phyloP scores from a whole-genome alignment of 2,797 vertebrate species.

The Oreochromis grahami region DNA sequence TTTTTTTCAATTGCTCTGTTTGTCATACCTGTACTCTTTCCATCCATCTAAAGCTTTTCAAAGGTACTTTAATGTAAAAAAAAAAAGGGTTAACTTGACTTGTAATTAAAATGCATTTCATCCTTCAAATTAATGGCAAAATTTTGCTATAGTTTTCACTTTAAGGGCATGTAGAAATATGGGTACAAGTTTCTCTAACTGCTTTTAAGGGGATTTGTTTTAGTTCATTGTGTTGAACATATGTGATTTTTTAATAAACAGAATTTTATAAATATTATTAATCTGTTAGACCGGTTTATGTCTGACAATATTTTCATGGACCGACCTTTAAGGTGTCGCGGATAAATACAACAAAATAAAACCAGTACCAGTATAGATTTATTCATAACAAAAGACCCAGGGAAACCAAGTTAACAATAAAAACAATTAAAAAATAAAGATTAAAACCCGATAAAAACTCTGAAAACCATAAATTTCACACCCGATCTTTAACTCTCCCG shows the following conservation, averaged over 20 bases:
- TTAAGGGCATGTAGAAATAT: background rate
- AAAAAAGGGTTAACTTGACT: background rate
- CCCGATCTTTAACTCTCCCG: background rate
- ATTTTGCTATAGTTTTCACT: background rate
- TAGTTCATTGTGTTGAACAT: background rate
- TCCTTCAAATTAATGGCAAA: background rate
- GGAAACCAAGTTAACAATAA: background rate
- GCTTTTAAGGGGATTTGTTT: background rate
- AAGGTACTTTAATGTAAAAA: background rate
- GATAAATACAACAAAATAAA: background rate
- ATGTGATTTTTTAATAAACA: background rate
- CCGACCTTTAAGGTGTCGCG: background rate
- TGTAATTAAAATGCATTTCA: background rate
- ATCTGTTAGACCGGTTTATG: background rate
- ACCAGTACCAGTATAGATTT: background rate
- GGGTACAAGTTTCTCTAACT: background rate
- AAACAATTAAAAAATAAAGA: accelerated
- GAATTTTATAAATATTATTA: background rate
- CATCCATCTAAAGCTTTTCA: background rate
- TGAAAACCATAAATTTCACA: background rate
- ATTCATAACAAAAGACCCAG: background rate
- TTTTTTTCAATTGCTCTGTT: background rate
- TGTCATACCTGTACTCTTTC: background rate
- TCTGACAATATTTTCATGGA: background rate
- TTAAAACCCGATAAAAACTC: background rate